Conservation (phyloP, 2,888 invertebrate species). For the Clivina fossor region DNA sequence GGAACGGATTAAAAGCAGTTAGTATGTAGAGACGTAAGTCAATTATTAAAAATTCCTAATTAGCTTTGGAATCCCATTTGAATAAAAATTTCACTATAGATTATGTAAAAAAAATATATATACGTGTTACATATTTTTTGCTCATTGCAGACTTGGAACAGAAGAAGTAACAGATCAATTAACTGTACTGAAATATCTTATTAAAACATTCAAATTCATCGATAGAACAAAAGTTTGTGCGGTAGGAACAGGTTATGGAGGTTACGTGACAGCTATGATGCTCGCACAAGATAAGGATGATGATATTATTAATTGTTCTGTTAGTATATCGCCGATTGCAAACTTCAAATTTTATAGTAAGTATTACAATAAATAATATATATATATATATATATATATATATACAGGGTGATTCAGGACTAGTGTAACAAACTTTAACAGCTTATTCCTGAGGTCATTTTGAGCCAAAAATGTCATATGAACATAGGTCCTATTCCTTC, state of each 20-base stretch:
- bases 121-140: too few species aligned
- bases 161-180: conserved; percentile 68
- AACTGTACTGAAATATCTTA: conserved; percentile 65
- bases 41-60: too few species aligned
- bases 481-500: too few species aligned
- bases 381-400: too few species aligned
- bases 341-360: conserved; percentile 79
- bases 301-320: conserved; percentile 79
- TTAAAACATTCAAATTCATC: conserved; percentile 78
- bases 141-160: conserved; percentile 60
- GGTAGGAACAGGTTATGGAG: conserved; percentile 89
- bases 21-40: too few species aligned
- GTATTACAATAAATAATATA: conserved; percentile 44
- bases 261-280: conserved; percentile 79
- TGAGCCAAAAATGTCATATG: too few species aligned
- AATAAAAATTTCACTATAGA: too few species aligned
- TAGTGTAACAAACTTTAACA: too few species aligned
- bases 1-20: too few species aligned
- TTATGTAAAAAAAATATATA: conserved; percentile 44
- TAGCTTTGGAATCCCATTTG: too few species aligned
- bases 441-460: too few species aligned
- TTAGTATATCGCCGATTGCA: conserved; percentile 84
- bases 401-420: too few species aligned
- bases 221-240: conserved; percentile 79
- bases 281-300: conserved; percentile 75